Conservation (phyloP, 2,113 vertebrate genomes). For the Mellivora capensis region DNA sequence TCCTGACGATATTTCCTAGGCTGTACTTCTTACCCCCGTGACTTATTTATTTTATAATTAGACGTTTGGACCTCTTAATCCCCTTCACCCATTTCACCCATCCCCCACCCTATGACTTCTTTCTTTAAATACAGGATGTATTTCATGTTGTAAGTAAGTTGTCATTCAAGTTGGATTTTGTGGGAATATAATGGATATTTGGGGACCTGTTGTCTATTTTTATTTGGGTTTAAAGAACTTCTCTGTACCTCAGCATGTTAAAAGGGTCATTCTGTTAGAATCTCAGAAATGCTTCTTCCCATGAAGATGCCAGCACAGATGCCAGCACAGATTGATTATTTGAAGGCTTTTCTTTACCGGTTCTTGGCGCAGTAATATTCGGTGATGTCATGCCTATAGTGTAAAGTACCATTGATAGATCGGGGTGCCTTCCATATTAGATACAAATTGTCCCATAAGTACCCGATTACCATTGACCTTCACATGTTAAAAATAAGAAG, state of each 20-base stretch:
- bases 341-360: not conserved
- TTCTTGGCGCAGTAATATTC: not conserved
- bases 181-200: not conserved
- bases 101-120: not conserved
- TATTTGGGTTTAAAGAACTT: not conserved
- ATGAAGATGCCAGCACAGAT: too few relatives aligned
- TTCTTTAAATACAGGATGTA: not conserved
- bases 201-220: not conserved
- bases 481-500: not conserved
- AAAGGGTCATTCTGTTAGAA: not conserved
- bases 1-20: not conserved
- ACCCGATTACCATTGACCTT: not conserved
- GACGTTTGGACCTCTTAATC: not conserved
- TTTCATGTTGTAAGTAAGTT: not conserved
- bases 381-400: not conserved
- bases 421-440: not conserved
- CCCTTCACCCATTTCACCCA: not conserved
- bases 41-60: not conserved
- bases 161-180: not conserved
- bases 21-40: not conserved
- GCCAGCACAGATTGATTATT: not conserved
- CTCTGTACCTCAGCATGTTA: not conserved
- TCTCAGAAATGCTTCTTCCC: not conserved
- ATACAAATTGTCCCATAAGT: not conserved
- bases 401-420: accelerated